A percentile compares a stretch with the other conserved stretches of the same genome.
Evolutionary conservation across 1,140 invertebrate genomes (phyloP).

Genomic region (Bilobella aurantiaca): DNA sequence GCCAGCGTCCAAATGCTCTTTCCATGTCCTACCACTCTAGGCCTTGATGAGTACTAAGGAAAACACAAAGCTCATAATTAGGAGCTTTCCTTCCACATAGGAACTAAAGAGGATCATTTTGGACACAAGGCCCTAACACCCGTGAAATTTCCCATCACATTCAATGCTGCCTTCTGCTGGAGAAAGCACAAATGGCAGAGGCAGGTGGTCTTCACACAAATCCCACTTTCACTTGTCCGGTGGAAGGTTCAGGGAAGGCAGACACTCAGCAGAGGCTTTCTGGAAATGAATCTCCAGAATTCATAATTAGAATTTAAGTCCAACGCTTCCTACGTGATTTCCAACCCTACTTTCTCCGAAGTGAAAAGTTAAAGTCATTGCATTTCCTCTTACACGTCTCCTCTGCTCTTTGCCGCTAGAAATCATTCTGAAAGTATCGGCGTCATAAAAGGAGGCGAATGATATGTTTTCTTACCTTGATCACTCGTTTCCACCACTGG

Average conservation of each 20-base stretch:
- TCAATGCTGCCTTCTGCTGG: neutral
- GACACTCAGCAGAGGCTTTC: neutral
- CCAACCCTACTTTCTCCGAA: neutral
- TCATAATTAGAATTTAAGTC: conserved; percentile 8
- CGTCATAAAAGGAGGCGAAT: neutral
- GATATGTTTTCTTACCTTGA: neutral
- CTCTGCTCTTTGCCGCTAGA: neutral
- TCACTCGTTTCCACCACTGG: neutral
- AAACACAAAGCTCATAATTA: conserved; percentile 3
- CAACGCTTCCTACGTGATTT: neutral
- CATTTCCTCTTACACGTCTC: neutral
- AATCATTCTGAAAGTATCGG: neutral
- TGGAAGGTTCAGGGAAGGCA: no score
- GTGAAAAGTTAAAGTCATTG: neutral
- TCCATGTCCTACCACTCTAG: neutral
- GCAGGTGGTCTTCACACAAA: no score
- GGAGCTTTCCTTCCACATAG: neutral
- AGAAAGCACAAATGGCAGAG: neutral
- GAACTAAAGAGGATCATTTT: neutral
- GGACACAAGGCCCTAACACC: neutral
- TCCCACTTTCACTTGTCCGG: no score
- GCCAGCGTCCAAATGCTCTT: conserved; percentile 6
- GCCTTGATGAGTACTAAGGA: neutral
- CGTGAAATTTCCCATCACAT: neutral
- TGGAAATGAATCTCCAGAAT: neutral